Evolutionary conservation across 2,888 invertebrate species (phyloP), one percentile per base, ranked within the genome.

Genomic region (Cheilosia grossa): DNA sequence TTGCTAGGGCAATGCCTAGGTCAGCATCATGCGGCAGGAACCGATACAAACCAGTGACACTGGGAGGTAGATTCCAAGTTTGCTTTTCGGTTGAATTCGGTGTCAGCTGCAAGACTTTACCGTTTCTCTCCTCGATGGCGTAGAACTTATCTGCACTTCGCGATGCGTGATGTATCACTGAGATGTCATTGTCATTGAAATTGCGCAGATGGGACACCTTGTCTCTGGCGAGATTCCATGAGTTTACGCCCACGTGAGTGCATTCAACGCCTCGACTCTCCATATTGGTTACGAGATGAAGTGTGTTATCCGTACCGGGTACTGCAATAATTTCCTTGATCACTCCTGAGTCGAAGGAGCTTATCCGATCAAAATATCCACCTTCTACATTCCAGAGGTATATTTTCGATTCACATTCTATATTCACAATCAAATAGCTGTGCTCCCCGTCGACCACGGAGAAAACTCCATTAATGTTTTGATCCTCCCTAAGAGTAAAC

Each of bases 311-410:
- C 21, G 86, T 51, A 17, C 61, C 58, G 4, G 83, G 87, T 0
- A 93, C 90, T 1, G 91, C 88, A 4, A 92, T 88, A 88, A 93
- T 92, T 88, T 93, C 91, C 33, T 91, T 90, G 2, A 94, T 89
- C 15, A 88, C 88, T 3, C 94, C 94, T 33, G 93, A 93, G 75
- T 92, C 88, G 13, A 92, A 89, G 47, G 89, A 82, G 9, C 87
- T 88, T 1, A 91, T 37, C 9, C 64, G 74, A 15, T 86, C 83
- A 58, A 92, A 93, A 1, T 86, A 77, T 24, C 88, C 88, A 1
- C 78, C 49, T 0, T 86, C 77, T 2, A 89, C 87, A 21, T 90
- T 89, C 92, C 93, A 94, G 13, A 89, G 87, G 69, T 92, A 92
- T 21, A 94, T 87, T 56, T 91, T 89, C 1, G 93, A 90, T 27